Evolutionary conservation across 2,797 vertebrate species (phyloP).

Genomic region (Mus caroli): DNA sequence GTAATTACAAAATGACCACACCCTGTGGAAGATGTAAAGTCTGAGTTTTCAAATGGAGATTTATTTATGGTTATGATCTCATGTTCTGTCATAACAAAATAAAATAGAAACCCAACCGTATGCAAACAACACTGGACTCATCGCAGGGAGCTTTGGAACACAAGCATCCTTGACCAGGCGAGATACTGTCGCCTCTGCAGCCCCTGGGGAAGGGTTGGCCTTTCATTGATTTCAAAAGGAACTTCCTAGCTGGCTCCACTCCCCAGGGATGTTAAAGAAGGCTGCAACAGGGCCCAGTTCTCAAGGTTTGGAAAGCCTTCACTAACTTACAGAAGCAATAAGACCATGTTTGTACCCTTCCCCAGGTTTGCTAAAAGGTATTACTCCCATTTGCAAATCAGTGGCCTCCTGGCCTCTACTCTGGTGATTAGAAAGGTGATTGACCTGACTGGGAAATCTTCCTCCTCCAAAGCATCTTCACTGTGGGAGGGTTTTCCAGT

Average conservation of each 20-base stretch:
- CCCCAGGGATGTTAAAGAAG: constrained; percentile 60
- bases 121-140: constrained; percentile 76
- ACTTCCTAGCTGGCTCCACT: constrained; percentile 58
- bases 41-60: constrained; percentile 83
- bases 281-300: background rate
- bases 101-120: constrained; percentile 50
- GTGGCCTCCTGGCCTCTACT: background rate
- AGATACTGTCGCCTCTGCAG: constrained; percentile 32
- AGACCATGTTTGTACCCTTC: constrained; percentile 34
- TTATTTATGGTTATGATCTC: constrained; percentile 89
- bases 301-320: constrained; percentile 63
- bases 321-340: constrained; percentile 4
- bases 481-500: background rate
- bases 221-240: constrained; percentile 74
- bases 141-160: constrained; percentile 64
- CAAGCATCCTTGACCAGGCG: constrained; percentile 20
- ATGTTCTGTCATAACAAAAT: constrained; percentile 82
- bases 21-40: constrained; percentile 80
- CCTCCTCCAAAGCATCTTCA: constrained; percentile 46
- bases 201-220: constrained; percentile 57
- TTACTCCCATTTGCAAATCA: constrained; percentile 12
- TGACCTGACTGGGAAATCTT: background rate
- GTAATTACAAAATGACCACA: constrained; percentile 81
- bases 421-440: background rate
- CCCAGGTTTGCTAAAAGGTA: constrained; percentile 34